These are phyloP conservation scores for Corythornis leucogaster DNA, from an alignment of 2,797 vertebrate genomes.

Conservation along the genomic window DNA sequence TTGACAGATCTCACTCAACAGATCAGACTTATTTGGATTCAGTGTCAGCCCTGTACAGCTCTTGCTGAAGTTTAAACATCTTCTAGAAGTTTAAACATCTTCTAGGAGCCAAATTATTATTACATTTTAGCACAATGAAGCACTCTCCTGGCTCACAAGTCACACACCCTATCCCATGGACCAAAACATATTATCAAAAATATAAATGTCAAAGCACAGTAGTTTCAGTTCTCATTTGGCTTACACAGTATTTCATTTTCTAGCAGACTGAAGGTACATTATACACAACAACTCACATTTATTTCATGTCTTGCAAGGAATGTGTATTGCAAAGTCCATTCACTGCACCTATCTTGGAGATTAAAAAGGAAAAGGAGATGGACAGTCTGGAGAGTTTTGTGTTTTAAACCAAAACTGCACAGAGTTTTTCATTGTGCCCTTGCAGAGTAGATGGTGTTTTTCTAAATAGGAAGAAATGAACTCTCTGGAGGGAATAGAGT, in stretches of 20 bases:
- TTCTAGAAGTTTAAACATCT: neutral
- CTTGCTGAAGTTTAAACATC: neutral
- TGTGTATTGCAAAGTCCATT: neutral
- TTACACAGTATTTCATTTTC: neutral
- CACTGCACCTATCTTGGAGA: neutral
- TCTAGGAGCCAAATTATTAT: neutral
- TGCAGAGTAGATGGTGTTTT: neutral
- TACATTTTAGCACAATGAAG: neutral
- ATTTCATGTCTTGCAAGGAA: neutral
- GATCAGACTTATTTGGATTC: neutral
- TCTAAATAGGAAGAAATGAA: neutral
- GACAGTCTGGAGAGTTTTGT: conserved; percentile 6
- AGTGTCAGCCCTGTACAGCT: neutral
- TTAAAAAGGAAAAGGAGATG: conserved; percentile 9
- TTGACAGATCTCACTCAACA: neutral
- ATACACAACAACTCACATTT: neutral
- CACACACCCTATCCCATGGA: neutral
- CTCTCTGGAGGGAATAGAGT: neutral
- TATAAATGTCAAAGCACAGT: neutral
- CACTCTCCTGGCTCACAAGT: neutral
- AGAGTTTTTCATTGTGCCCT: neutral
- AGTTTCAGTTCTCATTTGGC: neutral
- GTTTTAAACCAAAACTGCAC: conserved; percentile 15
- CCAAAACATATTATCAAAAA: neutral
- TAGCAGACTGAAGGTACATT: neutral